Conservation (phyloP, 2,888 invertebrate genomes). For the Stegana nigrithorax region DNA sequence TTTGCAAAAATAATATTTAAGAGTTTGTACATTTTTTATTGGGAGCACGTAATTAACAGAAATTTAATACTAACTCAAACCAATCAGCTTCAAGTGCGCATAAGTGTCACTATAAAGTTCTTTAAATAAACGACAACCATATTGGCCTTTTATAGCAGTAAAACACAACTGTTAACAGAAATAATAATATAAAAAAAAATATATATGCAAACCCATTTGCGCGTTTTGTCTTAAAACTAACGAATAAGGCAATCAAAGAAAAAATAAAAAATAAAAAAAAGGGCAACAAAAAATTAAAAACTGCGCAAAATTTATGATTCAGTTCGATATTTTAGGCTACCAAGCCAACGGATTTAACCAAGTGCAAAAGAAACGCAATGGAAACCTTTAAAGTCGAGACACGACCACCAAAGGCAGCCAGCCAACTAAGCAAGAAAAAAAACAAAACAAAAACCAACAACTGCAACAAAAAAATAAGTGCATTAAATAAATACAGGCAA, state of each 20-base stretch:
- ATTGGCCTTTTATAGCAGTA: too few species aligned
- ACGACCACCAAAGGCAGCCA: slow-evolving; percentile 1
- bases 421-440: too few species aligned
- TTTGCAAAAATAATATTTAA: too few species aligned
- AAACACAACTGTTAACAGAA: too few species aligned
- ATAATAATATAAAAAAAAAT: too few species aligned
- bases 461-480: not conserved
- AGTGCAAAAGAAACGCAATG: not conserved
- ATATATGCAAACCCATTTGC: not conserved
- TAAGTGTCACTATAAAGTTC: too few species aligned
- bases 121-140: too few species aligned
- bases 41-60: too few species aligned
- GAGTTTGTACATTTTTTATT: too few species aligned
- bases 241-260: not conserved
- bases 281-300: not conserved
- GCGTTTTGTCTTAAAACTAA: not conserved
- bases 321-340: not conserved
- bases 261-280: slow-evolving; percentile 7
- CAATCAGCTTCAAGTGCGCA: too few species aligned
- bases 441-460: too few species aligned
- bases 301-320: slow-evolving; percentile 13
- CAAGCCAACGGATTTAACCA: not conserved
- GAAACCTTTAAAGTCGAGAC: not conserved
- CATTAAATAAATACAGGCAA: not conserved
- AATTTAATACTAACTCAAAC: too few species aligned